These are phyloP conservation scores for Morpho helenor DNA, from an alignment of 2,888 invertebrate genomes.

Conservation along the genomic window DNA sequence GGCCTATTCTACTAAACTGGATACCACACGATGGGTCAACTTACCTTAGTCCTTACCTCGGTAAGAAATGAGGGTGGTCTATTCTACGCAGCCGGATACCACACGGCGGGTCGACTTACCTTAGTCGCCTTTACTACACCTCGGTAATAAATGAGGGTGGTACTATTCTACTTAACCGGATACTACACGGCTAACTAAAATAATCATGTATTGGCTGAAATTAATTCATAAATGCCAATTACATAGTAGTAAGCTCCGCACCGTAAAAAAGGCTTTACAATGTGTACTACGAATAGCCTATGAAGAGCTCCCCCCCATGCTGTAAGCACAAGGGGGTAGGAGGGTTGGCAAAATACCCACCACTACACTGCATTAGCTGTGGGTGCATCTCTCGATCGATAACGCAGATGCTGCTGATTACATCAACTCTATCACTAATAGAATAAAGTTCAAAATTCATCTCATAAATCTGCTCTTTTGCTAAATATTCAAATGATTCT, in stretches of 20 bases:
- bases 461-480: slow-evolving; percentile 2
- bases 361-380: slow-evolving; percentile 18
- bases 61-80: too few species aligned
- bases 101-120: too few species aligned
- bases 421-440: slow-evolving; percentile 9
- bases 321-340: background rate
- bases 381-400: slow-evolving; percentile 22
- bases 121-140: too few species aligned
- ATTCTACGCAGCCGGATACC: too few species aligned
- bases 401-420: slow-evolving; percentile 8
- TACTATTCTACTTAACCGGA: too few species aligned
- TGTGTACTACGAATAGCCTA: background rate
- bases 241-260: background rate
- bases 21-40: too few species aligned
- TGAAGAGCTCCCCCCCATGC: background rate
- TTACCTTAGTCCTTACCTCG: too few species aligned
- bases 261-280: background rate
- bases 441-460: slow-evolving; percentile 17
- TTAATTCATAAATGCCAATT: background rate
- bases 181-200: too few species aligned
- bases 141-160: too few species aligned
- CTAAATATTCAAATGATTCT: slow-evolving; percentile 1
- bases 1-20: too few species aligned
- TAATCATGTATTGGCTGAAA: too few species aligned
- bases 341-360: slow-evolving; percentile 4